Evolutionary conservation across 2,888 invertebrate species (phyloP).

Genomic region (Eupelmus urozonus): DNA sequence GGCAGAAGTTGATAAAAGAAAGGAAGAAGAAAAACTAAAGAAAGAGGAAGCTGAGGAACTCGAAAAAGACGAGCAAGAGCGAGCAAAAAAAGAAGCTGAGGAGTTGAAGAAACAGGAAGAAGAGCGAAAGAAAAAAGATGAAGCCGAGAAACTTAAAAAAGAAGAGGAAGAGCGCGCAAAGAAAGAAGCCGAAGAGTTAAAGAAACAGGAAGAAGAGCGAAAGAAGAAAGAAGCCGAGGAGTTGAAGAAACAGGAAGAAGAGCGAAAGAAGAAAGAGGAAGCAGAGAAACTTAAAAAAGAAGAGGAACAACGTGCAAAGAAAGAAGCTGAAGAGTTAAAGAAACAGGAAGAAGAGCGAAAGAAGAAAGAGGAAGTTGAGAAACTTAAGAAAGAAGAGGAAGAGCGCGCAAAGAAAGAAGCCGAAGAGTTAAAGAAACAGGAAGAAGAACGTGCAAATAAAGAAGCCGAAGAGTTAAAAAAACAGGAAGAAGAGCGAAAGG

Average conservation of each 20-base stretch:
- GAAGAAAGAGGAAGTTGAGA: conserved; percentile 14
- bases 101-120: conserved; percentile 11
- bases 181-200: conserved; percentile 53
- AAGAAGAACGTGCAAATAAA: conserved; percentile 54
- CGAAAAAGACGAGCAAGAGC: conserved; percentile 58
- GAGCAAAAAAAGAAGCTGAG: conserved; percentile 57
- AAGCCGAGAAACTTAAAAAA: conserved; percentile 67
- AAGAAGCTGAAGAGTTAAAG: conserved; percentile 60
- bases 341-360: conserved; percentile 42
- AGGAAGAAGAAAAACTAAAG: conserved; percentile 45
- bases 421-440: conserved; percentile 70
- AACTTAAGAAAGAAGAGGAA: conserved; percentile 44
- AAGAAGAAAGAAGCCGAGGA: conserved; percentile 52
- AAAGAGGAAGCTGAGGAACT: conserved; percentile 58
- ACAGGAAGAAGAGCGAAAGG: conserved; percentile 59
- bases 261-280: conserved; percentile 60
- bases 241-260: conserved; percentile 57
- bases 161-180: conserved; percentile 49
- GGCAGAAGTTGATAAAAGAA: conserved; percentile 65
- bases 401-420: conserved; percentile 59
- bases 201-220: conserved; percentile 58
- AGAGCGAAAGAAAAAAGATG: conserved; percentile 61
- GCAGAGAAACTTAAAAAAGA: conserved; percentile 58
- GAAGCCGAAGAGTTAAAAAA: conserved; percentile 60
- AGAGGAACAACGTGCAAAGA: conserved; percentile 52